A percentile compares a stretch with the other conserved stretches of the same genome.
phyloP scores from a whole-genome alignment of 2,888 invertebrate genomes.

The Petrophora chlorosata region DNA sequence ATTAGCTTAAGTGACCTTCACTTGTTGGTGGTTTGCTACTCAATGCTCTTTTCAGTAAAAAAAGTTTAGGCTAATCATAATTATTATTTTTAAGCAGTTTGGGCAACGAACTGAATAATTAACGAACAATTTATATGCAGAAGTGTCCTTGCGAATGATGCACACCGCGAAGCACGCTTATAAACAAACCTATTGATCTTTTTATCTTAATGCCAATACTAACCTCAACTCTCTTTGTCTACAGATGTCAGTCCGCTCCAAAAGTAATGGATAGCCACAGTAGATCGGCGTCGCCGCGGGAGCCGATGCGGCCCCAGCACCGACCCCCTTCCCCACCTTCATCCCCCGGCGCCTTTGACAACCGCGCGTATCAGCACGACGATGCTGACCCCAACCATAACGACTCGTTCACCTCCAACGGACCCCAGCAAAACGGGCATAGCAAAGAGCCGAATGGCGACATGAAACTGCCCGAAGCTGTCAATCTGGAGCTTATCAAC shows the following conservation, averaged over 20 bases:
- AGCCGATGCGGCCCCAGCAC: slow-evolving; percentile 76
- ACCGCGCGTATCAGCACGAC: slow-evolving; percentile 74
- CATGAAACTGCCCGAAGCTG: slow-evolving; percentile 86
- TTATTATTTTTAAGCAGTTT: not conserved
- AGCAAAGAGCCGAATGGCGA: slow-evolving; percentile 66
- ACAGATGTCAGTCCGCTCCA: slow-evolving; percentile 81
- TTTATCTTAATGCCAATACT: not conserved
- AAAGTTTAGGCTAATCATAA: slow-evolving; percentile 6
- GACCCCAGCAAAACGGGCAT: slow-evolving; percentile 67
- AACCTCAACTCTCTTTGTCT: slow-evolving; percentile 30
- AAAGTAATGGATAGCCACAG: slow-evolving; percentile 80
- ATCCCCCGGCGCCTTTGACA: slow-evolving; percentile 71
- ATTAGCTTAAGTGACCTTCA: slow-evolving; percentile 18
- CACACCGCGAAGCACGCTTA: no score
- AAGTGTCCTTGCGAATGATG: no score
- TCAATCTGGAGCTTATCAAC: slow-evolving; percentile 91
- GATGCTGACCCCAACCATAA: slow-evolving; percentile 75
- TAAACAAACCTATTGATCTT: no score
- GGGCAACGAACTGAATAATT: not conserved
- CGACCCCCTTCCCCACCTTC: slow-evolving; percentile 72
- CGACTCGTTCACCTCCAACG: slow-evolving; percentile 77
- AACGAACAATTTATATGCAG: no score
- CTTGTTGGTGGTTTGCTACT: slow-evolving; percentile 1
- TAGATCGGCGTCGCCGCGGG: slow-evolving; percentile 80
- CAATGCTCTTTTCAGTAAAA: not conserved